A percentile compares a stretch with the other conserved stretches of the same genome.
Evolutionary conservation across 2,113 vertebrate species (phyloP).

Genomic region (Stegastes partitus): DNA sequence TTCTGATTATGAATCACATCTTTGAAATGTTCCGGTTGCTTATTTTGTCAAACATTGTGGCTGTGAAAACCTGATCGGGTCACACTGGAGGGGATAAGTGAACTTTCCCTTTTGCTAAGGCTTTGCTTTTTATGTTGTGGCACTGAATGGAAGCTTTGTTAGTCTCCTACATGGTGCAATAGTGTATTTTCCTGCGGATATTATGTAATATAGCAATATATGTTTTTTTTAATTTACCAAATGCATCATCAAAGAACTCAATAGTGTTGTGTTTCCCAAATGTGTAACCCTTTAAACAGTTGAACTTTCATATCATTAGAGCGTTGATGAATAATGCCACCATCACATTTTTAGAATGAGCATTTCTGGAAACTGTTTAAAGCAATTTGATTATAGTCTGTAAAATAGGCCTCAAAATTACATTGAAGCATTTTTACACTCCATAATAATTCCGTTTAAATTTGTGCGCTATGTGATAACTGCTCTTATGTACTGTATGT

Average conservation of each 20-base stretch:
- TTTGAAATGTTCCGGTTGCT: conserved; percentile 25
- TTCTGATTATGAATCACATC: conserved; percentile 36
- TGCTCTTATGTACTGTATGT: conserved; percentile 27
- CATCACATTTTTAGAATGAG: neutral
- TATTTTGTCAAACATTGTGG: neutral
- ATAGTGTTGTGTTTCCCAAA: neutral
- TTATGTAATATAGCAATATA: too few species aligned
- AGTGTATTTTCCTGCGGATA: too few species aligned
- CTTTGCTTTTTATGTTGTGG: too few species aligned
- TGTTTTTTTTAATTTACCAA: too few species aligned
- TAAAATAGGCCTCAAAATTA: neutral
- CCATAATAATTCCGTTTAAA: neutral
- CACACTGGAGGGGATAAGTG: neutral
- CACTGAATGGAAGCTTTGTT: too few species aligned
- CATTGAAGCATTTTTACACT: neutral
- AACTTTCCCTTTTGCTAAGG: neutral
- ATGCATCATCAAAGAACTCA: neutral
- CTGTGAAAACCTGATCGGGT: neutral
- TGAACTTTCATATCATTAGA: neutral
- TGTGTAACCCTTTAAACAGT: neutral
- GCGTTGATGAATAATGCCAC: neutral
- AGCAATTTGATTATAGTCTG: neutral
- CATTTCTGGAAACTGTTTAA: neutral
- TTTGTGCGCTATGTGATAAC: neutral
- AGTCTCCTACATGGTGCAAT: too few species aligned